Evolutionary conservation across 2,797 vertebrate species (phyloP).

Genomic region (Spondyliosoma cantharus): DNA sequence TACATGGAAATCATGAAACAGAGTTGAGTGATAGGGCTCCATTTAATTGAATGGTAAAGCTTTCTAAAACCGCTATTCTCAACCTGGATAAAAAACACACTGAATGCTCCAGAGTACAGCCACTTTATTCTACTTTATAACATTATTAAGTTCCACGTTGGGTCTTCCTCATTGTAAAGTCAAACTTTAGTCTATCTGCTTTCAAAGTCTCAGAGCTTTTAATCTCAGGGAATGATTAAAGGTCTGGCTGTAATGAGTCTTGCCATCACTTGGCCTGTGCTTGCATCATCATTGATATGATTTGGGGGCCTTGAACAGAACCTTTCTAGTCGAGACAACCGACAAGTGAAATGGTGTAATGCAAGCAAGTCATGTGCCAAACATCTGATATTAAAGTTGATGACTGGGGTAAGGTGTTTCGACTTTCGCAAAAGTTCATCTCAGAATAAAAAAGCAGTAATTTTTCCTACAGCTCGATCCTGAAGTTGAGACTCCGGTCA

Average conservation of each 20-base stretch:
- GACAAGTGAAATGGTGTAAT: constrained; percentile 28
- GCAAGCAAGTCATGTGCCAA: not conserved
- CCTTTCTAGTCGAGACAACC: constrained; percentile 27
- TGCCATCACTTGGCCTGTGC: constrained; percentile 44
- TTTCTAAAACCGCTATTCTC: not conserved
- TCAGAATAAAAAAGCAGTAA: not conserved
- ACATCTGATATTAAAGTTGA: constrained; percentile 7
- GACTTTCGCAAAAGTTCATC: not conserved
- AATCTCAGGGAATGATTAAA: constrained; percentile 49
- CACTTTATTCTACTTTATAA: not conserved
- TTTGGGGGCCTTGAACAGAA: constrained; percentile 20
- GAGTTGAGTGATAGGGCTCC: no score
- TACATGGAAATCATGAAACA: no score
- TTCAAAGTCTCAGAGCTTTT: constrained; percentile 17
- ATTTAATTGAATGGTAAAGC: not conserved
- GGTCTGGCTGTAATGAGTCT: constrained; percentile 62
- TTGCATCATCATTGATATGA: constrained; percentile 58
- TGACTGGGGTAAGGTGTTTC: not conserved
- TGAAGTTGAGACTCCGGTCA: constrained; percentile 21
- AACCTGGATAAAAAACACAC: no score
- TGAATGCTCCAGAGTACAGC: not conserved
- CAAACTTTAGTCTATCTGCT: constrained; percentile 8
- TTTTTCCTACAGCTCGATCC: constrained; percentile 3
- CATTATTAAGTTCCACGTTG: not conserved
- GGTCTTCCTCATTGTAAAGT: not conserved